Conservation (phyloP, 2,888 invertebrate species). For the Campoplex capitator region DNA sequence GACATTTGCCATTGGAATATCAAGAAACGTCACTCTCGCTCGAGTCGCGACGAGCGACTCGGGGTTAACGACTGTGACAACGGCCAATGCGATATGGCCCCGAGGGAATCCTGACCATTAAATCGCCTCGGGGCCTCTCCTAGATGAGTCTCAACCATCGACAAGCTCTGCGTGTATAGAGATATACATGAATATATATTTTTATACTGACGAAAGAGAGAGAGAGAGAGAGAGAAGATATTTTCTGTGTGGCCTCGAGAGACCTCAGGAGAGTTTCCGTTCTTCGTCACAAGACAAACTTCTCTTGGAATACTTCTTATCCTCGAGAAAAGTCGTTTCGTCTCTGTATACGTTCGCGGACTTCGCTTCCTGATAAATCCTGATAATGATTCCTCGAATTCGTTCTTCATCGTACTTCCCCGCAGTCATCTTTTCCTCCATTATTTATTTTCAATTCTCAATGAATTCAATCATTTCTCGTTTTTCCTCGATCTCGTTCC, state of each 20-base stretch:
- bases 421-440: background rate
- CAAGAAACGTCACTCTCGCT: constrained; percentile 20
- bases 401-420: constrained; percentile 10
- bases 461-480: background rate
- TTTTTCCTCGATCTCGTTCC: background rate
- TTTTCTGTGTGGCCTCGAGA: constrained; percentile 45
- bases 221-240: constrained; percentile 2
- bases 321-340: constrained; percentile 43
- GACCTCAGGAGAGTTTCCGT: constrained; percentile 54
- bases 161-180: background rate
- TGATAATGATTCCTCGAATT: constrained; percentile 43
- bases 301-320: constrained; percentile 26
- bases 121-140: constrained; percentile 54
- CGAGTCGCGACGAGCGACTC: constrained; percentile 27
- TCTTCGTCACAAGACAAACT: constrained; percentile 30
- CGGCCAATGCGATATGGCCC: constrained; percentile 58
- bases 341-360: constrained; percentile 2
- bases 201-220: background rate
- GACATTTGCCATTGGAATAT: constrained; percentile 40
- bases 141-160: constrained; percentile 40
- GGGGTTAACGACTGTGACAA: constrained; percentile 68
- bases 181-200: background rate
- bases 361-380: constrained; percentile 35
- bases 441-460: constrained; percentile 4
- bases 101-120: constrained; percentile 63